Evolutionary conservation across 53 echinoderm and acorn worm genomes (phyloP).

Genomic region (Apostichopus leukothele): DNA sequence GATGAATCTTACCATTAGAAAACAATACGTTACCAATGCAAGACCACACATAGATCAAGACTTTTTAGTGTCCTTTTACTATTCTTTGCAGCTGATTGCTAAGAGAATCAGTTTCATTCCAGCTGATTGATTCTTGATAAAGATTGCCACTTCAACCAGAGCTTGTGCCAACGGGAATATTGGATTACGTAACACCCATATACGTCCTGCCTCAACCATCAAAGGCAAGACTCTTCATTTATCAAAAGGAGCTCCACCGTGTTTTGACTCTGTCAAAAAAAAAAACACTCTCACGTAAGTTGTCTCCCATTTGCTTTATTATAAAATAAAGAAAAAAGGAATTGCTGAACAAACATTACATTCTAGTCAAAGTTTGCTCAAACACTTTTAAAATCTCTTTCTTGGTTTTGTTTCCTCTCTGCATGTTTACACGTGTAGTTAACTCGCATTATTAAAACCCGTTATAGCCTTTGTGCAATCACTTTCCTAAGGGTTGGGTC

Average conservation of each 20-base stretch:
- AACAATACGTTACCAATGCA: no score
- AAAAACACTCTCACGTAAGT: neutral
- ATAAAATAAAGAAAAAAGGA: conserved; percentile 11
- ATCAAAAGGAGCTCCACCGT: no score
- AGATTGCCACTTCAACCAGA: neutral
- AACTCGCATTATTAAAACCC: conserved; percentile 20
- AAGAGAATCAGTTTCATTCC: neutral
- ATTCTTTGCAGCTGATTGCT: neutral
- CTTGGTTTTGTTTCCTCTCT: neutral
- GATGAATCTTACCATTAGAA: no score
- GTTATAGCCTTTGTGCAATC: conserved; percentile 6
- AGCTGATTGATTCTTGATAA: neutral
- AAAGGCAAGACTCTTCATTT: no score
- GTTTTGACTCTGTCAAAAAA: neutral
- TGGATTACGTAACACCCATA: conserved; percentile 21
- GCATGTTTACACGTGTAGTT: conserved; percentile 8
- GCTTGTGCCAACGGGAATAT: neutral
- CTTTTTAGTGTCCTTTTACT: no score
- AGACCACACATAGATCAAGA: no score
- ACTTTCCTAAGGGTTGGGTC: neutral
- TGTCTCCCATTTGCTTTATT: neutral
- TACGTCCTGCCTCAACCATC: no score
- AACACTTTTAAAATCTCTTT: neutral
- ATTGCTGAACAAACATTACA: neutral
- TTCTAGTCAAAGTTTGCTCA: neutral